Percentiles rank a stretch among this genome's conserved stretches.
These are phyloP conservation scores for Polypterus senegalus DNA, from an alignment of 2,113 vertebrate species.

Conservation along the genomic window DNA sequence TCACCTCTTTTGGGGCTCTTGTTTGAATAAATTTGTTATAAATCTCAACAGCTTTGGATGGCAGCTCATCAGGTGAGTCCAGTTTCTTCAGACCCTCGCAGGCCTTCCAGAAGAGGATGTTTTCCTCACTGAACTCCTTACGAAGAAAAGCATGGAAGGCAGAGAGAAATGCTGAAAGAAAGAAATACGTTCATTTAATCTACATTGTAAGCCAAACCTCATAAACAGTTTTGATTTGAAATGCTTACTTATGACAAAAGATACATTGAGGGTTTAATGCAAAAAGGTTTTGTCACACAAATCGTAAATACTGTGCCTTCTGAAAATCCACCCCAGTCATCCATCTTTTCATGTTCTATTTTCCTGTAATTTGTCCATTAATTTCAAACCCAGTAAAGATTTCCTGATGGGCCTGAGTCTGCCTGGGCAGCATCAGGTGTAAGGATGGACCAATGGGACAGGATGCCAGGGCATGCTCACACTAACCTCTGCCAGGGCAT, in stretches of 20 bases:
- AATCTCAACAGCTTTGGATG: constrained; percentile 34
- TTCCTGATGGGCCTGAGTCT: too few relatives aligned
- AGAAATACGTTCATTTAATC: background rate
- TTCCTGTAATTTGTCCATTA: too few relatives aligned
- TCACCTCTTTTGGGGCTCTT: constrained; percentile 41
- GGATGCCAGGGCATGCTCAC: too few relatives aligned
- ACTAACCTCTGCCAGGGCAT: too few relatives aligned
- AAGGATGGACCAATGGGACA: too few relatives aligned
- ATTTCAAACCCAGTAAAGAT: too few relatives aligned
- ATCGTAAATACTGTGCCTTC: background rate
- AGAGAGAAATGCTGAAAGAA: constrained; percentile 28
- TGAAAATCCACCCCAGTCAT: background rate
- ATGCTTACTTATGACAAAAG: too few relatives aligned
- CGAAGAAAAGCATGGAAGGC: constrained; percentile 40
- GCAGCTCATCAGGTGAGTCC: constrained; percentile 21
- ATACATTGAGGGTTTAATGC: background rate
- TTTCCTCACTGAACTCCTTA: constrained; percentile 40
- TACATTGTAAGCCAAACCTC: background rate
- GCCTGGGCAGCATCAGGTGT: too few relatives aligned
- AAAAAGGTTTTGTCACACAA: background rate
- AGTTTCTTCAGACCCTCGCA: constrained; percentile 39
- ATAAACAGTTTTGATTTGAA: too few relatives aligned
- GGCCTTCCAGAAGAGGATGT: constrained; percentile 39
- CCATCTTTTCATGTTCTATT: background rate
- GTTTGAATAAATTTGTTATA: constrained; percentile 43